Conservation (phyloP, 2,888 invertebrate species). For the Venusia cambrica region DNA sequence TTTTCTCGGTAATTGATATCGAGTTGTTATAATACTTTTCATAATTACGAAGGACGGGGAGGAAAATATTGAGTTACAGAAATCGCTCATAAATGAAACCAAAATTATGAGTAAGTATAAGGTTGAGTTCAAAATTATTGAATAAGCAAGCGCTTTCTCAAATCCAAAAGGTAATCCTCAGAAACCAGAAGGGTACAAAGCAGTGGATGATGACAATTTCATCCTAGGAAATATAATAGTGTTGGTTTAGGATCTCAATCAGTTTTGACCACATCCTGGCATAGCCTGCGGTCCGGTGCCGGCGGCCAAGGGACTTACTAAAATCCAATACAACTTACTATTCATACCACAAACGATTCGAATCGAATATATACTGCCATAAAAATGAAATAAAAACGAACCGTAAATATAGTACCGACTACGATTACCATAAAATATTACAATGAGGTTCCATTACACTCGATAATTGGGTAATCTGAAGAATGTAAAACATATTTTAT, state of each 20-base stretch:
- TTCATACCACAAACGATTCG: conserved; percentile 7
- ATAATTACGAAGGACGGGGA: conserved; percentile 15
- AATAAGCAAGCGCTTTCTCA: conserved; percentile 20
- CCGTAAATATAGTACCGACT: conserved; percentile 30
- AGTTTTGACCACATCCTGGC: conserved; percentile 47
- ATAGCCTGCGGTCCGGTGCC: conserved; percentile 38
- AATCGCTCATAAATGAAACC: conserved; percentile 16
- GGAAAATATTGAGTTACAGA: conserved; percentile 16
- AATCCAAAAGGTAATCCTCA: conserved; percentile 22
- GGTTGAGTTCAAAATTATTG: conserved; percentile 23
- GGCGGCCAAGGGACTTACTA: conserved; percentile 27
- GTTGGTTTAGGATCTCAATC: conserved; percentile 34
- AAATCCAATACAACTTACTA: conserved; percentile 1
- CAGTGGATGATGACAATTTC: conserved; percentile 31
- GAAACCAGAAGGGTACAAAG: conserved; percentile 17
- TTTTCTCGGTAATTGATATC: conserved; percentile 4
- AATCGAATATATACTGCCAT: conserved; percentile 21
- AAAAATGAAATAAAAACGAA: conserved; percentile 34
- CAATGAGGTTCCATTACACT: conserved; percentile 26
- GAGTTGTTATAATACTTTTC: too few species aligned
- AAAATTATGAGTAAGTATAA: conserved; percentile 15
- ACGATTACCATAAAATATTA: conserved; percentile 25
- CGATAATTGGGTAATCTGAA: conserved; percentile 21
- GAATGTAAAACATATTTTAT: conserved; percentile 19
- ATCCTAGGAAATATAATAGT: conserved; percentile 35